Conservation (phyloP, 2,113 vertebrate species). For the Platysteira castanea region DNA sequence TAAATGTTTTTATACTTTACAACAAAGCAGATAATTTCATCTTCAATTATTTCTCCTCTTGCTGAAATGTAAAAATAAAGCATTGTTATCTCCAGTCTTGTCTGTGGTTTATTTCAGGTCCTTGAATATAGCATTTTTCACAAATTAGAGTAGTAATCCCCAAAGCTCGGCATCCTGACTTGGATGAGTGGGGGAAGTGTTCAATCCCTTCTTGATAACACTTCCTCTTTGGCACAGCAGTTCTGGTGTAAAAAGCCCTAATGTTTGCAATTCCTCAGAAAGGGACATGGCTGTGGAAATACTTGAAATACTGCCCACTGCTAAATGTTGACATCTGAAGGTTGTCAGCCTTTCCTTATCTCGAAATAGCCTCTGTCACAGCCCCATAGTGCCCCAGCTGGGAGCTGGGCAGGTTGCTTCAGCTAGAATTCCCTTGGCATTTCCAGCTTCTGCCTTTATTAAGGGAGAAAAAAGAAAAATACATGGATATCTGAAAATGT, state of each 20-base stretch:
- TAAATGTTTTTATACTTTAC: constrained; percentile 70
- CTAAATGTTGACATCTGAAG: neutral
- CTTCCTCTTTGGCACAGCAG: neutral
- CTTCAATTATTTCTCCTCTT: constrained; percentile 60
- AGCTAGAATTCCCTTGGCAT: neutral
- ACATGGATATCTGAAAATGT: neutral
- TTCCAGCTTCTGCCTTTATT: neutral
- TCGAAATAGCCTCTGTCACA: neutral
- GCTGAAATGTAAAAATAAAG: constrained; percentile 60
- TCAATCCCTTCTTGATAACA: neutral
- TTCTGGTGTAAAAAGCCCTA: neutral
- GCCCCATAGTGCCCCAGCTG: neutral
- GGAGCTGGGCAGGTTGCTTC: neutral
- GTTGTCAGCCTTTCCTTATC: neutral
- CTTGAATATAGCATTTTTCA: neutral
- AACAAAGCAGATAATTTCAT: constrained; percentile 61
- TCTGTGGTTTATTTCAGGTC: neutral
- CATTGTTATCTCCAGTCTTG: constrained; percentile 15
- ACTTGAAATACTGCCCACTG: neutral
- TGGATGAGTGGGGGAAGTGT: neutral
- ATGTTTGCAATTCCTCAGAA: neutral
- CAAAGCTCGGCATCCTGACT: accelerated
- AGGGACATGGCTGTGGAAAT: neutral
- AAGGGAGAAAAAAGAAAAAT: neutral
- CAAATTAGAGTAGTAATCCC: neutral